Base-by-base conservation (phyloP, 2,113 vertebrate genomes). In the Takifugu flavidus region DNA sequence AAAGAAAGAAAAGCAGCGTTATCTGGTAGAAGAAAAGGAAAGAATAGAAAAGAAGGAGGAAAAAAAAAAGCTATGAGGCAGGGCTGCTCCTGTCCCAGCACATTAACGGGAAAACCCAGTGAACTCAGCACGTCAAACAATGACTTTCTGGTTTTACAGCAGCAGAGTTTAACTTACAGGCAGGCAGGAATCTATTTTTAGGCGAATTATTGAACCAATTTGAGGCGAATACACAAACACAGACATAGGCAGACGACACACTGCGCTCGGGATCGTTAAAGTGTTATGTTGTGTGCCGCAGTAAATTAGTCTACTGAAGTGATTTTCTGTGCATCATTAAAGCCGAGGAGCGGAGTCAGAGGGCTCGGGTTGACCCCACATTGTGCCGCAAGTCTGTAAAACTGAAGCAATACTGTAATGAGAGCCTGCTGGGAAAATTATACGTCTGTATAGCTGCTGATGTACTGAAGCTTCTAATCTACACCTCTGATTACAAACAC, bases 391-490 rank as follows among this genome's bases (percentile, higher is more conserved):
- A 70, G 28, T 68, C 81, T 75, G 76, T 76, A 84, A 82, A 82
- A 87, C 69, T 47, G n/a, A 80, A 73, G 77, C 67, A 75, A 70
- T 55, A 60, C 75, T 69, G 65, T 88, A 91, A 90, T 89, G 82
- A 90, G 74, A 88, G 80, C 82, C 80, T 80, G 83, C 83, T 87
- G 85, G 70, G 87, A 83, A 89, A 91, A 90, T 90, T 51, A 90
- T 83, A 91, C 44, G 80, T 80, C 79, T 89, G 63, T 53, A 74
- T 70, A 65, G 78, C 85, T 77, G 76, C 82, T 82, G 77, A 78
- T 70, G 75, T 68, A 83, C 78, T 70, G 65, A 65, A 87, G 79
- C 80, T 87, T 88, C 85, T 84, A 89, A 91, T 89, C 88, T 89
- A 75, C 81, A 78, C 51, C 81, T 86, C 70, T 86, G 78, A 82